Evolutionary conservation across 2,113 vertebrate species (phyloP), one percentile per base, ranked within the genome.

Genomic region (Leptosomus discolor): DNA sequence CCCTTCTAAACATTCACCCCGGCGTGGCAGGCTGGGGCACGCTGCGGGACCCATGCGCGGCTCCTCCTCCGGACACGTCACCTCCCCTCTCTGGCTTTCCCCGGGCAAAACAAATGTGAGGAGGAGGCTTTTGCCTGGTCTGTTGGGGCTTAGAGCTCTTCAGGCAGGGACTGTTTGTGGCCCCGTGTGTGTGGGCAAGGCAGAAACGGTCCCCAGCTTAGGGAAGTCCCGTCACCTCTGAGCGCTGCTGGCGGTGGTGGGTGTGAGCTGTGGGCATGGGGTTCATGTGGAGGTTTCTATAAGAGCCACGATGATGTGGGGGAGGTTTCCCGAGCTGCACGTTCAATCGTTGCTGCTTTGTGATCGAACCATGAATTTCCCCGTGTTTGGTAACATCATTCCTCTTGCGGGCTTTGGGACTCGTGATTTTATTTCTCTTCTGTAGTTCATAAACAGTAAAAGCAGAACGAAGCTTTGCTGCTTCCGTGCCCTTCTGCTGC

Each of bases 21-120:
- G 14, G n/a, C 3, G 0, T 2, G 46, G 67, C 88, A 75, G 56
- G 76, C 58, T 9, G 2, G 45, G 54, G 21, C 73, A 32, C 0
- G 8, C 36, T 22, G 53, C 0, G 11, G 15, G 60, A 46, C 50
- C 23, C 21, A 1, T 0, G 27, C 0, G 0, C 3, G 0, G 23
- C 67, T 89, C 34, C 87, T 91, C 70, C 82, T 74, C 45, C 0
- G 0, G 39, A 34, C 54, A 2, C 6, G 0, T 68, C 86, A 26
- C 36, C 70, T 54, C 68, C 57, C 48, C 73, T 68, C 82, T 18
- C 56, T 2, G 51, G 2, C 61, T 58, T 60, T 68, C 65, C 68
- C 37, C 2, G 2, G 71, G 46, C 34, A 75, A 83, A 79, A 43
- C 7, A 10, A 85, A 56, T 0, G 1, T 16, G 75, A 91, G 84